Conservation (phyloP, 1,140 invertebrate genomes). For the Aphis gossypii region DNA sequence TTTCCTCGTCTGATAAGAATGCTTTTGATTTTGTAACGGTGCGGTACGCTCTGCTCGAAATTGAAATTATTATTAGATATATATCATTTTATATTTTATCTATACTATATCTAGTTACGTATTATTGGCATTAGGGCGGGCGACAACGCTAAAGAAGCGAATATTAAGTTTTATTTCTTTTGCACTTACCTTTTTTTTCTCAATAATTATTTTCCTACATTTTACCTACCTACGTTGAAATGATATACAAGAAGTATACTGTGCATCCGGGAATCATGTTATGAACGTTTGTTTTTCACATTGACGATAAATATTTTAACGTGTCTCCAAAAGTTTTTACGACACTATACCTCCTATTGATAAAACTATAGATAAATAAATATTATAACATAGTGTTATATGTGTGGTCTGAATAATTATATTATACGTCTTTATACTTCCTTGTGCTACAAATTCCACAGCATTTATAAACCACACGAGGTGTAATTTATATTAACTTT, state of each 20-base stretch:
- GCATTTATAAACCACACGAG: not conserved
- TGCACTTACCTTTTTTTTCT: not conserved
- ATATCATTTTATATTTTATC: too few species aligned
- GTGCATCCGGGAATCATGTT: not conserved
- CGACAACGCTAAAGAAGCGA: not conserved
- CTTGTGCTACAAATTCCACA: not conserved
- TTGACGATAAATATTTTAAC: constrained; percentile 10
- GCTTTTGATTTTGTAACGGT: not conserved
- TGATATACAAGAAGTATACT: not conserved
- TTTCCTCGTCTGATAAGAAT: not conserved
- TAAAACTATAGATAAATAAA: constrained; percentile 20
- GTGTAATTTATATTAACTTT: not conserved
- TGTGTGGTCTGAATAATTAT: not conserved
- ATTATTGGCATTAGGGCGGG: not conserved
- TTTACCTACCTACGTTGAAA: not conserved
- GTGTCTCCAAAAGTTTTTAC: not conserved
- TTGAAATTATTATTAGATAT: not conserved
- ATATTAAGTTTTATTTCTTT: not conserved
- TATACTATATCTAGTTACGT: too few species aligned
- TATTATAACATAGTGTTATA: not conserved
- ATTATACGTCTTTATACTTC: not conserved
- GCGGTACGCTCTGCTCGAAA: not conserved
- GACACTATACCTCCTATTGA: not conserved
- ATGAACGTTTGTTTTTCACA: not conserved
- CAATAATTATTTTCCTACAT: not conserved